Conservation (phyloP, 2,888 invertebrate genomes). For the Tenthredo scrophulariae region DNA sequence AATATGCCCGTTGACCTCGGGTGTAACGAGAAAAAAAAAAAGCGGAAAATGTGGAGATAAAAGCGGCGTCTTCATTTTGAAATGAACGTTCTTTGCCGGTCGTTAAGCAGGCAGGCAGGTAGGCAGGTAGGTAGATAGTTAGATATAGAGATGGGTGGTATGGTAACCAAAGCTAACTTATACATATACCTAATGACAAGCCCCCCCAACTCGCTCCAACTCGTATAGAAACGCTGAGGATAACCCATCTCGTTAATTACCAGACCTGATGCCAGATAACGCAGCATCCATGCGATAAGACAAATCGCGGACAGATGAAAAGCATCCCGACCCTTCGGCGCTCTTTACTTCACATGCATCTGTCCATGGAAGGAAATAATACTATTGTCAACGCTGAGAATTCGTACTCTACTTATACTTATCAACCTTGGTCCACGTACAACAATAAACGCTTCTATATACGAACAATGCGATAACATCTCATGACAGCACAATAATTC, state of each 20-base stretch:
- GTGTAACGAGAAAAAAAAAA: slow-evolving; percentile 6
- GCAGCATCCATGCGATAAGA: slow-evolving; percentile 42
- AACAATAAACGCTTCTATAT: not conserved
- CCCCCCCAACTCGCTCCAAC: slow-evolving; percentile 44
- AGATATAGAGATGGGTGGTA: slow-evolving; percentile 7
- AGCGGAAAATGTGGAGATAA: not conserved
- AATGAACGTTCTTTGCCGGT: slow-evolving; percentile 19
- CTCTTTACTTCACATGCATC: slow-evolving; percentile 27
- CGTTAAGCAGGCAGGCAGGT: slow-evolving; percentile 26
- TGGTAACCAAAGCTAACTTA: slow-evolving; percentile 36
- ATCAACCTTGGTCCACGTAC: not conserved
- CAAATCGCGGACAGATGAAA: slow-evolving; percentile 50
- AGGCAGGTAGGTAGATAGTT: slow-evolving; percentile 8
- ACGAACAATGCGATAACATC: not conserved
- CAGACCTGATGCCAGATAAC: slow-evolving; percentile 41
- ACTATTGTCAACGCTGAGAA: slow-evolving; percentile 16
- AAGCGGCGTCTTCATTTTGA: slow-evolving; percentile 1
- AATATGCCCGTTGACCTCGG: not conserved
- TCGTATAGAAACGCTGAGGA: slow-evolving; percentile 31
- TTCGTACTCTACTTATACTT: not conserved
- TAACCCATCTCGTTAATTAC: slow-evolving; percentile 50
- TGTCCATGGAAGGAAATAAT: not conserved
- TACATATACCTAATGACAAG: slow-evolving; percentile 39
- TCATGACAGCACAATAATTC: not conserved
- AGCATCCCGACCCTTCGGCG: slow-evolving; percentile 37